phyloP scores from a whole-genome alignment of 2,113 vertebrate genomes.

The Eleginops maclovinus region DNA sequence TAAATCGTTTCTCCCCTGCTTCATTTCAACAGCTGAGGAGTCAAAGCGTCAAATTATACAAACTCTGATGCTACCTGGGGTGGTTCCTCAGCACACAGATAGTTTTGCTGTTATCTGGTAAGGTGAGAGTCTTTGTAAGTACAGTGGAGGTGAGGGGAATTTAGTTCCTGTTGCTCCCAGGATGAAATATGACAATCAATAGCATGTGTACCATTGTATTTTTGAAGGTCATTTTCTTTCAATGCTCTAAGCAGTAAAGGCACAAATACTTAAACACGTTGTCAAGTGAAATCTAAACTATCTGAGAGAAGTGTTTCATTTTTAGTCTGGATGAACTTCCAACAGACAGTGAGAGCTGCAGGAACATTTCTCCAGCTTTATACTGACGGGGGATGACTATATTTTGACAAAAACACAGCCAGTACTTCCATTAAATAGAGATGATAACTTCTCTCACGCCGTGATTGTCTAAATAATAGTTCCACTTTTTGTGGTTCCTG shows the following conservation, averaged over 20 bases:
- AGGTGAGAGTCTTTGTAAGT: background rate
- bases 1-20: background rate
- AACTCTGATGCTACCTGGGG: background rate
- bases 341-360: background rate
- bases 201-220: no score
- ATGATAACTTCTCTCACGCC: slow-evolving; percentile 40
- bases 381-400: background rate
- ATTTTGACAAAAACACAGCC: background rate
- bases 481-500: slow-evolving; percentile 74
- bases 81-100: background rate
- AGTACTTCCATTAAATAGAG: slow-evolving; percentile 30
- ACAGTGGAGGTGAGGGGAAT: no score
- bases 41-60: background rate
- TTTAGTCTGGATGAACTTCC: background rate
- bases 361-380: background rate
- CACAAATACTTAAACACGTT: no score
- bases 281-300: background rate
- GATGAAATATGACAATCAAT: no score
- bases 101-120: slow-evolving; percentile 24
- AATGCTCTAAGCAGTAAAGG: no score
- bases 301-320: background rate
- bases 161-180: no score
- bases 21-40: background rate
- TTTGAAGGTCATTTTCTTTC: no score
- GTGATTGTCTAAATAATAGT: slow-evolving; percentile 64